Percentiles rank a stretch among this genome's conserved stretches.
phyloP scores from a whole-genome alignment of 2,888 invertebrate species.

The Nemotelus pantherinus region DNA sequence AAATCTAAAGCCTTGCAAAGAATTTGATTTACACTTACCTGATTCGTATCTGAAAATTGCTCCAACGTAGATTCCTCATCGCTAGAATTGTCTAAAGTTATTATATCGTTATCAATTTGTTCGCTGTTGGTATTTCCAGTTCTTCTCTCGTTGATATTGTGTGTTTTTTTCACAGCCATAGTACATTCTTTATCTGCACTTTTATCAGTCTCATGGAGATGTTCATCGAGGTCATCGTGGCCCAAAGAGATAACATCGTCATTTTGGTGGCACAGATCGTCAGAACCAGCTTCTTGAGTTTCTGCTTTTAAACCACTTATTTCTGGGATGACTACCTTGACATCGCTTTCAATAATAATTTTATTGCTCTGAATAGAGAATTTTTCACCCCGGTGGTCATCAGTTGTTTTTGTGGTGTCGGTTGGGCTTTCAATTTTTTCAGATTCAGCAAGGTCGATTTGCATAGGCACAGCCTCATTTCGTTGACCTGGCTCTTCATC shows the following conservation, averaged over 20 bases:
- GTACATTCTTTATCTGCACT: slow-evolving; percentile 46
- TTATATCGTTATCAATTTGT: slow-evolving; percentile 27
- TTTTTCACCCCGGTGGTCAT: too few relatives aligned
- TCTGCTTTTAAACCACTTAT: neutral
- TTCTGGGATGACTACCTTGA: too few relatives aligned
- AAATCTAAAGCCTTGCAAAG: too few relatives aligned
- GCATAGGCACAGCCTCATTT: too few relatives aligned
- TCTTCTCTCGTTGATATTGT: neutral
- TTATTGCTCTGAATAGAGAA: too few relatives aligned
- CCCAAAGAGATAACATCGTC: slow-evolving; percentile 62
- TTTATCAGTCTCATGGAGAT: slow-evolving; percentile 61
- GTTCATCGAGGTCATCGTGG: slow-evolving; percentile 62
- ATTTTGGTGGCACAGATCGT: slow-evolving; percentile 58
- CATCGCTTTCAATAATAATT: too few relatives aligned
- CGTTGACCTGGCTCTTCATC: slow-evolving; percentile 50
- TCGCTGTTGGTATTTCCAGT: neutral
- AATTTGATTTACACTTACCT: neutral
- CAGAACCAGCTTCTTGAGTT: neutral
- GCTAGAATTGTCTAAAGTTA: slow-evolving; percentile 47
- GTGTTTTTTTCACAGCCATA: neutral
- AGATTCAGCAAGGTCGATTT: too few relatives aligned
- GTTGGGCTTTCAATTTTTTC: too few relatives aligned
- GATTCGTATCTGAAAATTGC: slow-evolving; percentile 25
- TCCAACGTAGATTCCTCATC: slow-evolving; percentile 50
- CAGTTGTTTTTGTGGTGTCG: too few relatives aligned